Conservation (phyloP, 2,797 vertebrate species). For the Hoplostethus mediterraneus region DNA sequence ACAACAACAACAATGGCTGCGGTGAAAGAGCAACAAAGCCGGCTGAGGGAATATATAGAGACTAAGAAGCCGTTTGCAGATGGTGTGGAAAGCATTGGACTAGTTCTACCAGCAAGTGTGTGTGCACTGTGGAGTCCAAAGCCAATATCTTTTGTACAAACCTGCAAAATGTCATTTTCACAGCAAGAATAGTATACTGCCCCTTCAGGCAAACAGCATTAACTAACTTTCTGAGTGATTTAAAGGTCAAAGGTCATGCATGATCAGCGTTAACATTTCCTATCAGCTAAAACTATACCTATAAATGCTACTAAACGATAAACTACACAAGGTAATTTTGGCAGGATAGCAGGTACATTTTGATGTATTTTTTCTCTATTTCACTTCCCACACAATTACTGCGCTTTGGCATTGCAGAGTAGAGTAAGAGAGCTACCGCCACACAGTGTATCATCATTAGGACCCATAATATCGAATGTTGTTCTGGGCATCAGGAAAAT, state of each 20-base stretch:
- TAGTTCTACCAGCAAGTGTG: too few species aligned
- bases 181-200: too few species aligned
- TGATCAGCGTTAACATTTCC: neutral
- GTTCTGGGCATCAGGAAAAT: constrained; percentile 50
- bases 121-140: too few species aligned
- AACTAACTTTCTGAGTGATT: neutral
- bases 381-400: neutral
- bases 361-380: neutral
- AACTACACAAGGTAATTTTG: neutral
- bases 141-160: too few species aligned
- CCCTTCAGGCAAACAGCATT: too few species aligned
- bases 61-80: too few species aligned
- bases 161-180: too few species aligned
- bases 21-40: too few species aligned
- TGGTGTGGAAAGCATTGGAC: too few species aligned
- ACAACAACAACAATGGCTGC: too few species aligned
- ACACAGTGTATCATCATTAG: constrained; percentile 52
- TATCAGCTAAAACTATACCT: neutral
- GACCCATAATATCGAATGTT: constrained; percentile 31
- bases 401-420: constrained; percentile 23
- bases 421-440: constrained; percentile 4
- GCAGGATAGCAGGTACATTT: neutral
- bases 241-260: constrained; percentile 6
- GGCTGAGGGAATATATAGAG: too few species aligned
- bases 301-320: neutral